phyloP scores from a whole-genome alignment of 2,113 vertebrate genomes.

The Ia io region DNA sequence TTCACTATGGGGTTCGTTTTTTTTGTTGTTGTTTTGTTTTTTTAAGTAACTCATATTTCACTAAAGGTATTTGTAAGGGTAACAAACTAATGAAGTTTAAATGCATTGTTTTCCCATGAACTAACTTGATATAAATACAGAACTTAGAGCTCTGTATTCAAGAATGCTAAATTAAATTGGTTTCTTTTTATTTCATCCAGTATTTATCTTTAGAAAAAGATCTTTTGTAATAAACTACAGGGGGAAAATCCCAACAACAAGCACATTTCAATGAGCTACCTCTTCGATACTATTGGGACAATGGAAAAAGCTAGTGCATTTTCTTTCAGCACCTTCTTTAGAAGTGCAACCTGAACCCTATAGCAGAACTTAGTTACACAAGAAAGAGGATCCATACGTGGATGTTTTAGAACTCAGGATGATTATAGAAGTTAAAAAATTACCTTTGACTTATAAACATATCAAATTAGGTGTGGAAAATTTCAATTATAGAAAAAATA shows the following conservation, averaged over 20 bases:
- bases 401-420: neutral
- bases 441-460: neutral
- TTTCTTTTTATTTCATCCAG: slow-evolving; percentile 30
- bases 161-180: neutral
- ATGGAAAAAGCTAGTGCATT: slow-evolving; percentile 21
- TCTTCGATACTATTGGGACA: neutral
- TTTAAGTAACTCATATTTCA: neutral
- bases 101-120: neutral
- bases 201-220: neutral
- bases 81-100: slow-evolving; percentile 32
- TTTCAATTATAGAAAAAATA: neutral
- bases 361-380: neutral
- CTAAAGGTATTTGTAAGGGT: neutral
- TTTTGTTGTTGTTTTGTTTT: no score
- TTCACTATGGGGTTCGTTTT: neutral
- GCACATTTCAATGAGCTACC: neutral
- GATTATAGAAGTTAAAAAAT: neutral
- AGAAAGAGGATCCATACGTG: slow-evolving; percentile 6
- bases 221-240: neutral
- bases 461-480: slow-evolving; percentile 34
- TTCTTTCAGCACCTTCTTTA: neutral
- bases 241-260: neutral
- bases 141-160: neutral
- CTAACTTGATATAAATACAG: slow-evolving; percentile 5
- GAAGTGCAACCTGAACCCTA: neutral